A percentile compares a stretch with the other conserved stretches of the same genome.
Evolutionary conservation across 2,113 vertebrate genomes (phyloP).

Genomic region (Seriola rivoliana): DNA sequence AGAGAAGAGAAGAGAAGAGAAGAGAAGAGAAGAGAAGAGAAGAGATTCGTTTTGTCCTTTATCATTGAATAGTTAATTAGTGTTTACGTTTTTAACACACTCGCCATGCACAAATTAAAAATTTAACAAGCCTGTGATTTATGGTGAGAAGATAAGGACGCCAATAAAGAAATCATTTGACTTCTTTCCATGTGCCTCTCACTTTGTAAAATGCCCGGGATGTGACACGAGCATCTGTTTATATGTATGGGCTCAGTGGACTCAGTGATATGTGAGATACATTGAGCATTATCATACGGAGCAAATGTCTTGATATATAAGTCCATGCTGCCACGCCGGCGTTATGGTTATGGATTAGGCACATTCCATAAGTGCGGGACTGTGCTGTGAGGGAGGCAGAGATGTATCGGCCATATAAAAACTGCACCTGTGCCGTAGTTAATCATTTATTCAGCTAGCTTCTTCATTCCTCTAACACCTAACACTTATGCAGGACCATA

Average conservation of each 20-base stretch:
- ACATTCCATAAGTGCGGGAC: slow-evolving; percentile 72
- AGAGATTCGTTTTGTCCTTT: slow-evolving; percentile 45
- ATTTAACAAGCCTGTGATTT: slow-evolving; percentile 69
- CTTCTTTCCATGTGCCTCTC: slow-evolving; percentile 20
- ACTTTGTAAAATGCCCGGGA: slow-evolving; percentile 45
- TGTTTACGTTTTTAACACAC: slow-evolving; percentile 71
- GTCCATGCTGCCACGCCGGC: slow-evolving; percentile 56
- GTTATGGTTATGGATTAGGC: slow-evolving; percentile 83
- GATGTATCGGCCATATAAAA: slow-evolving; percentile 80
- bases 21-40: slow-evolving; percentile 16
- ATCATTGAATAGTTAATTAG: slow-evolving; percentile 67
- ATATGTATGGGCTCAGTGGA: slow-evolving; percentile 41
- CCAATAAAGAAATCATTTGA: slow-evolving; percentile 59
- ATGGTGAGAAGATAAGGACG: slow-evolving; percentile 51
- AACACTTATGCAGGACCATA: slow-evolving; percentile 48
- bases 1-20: slow-evolving; percentile 16
- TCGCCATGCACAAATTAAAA: slow-evolving; percentile 67
- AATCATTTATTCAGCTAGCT: slow-evolving; percentile 81
- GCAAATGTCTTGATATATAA: slow-evolving; percentile 71
- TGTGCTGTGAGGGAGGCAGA: slow-evolving; percentile 74
- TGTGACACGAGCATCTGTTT: slow-evolving; percentile 56
- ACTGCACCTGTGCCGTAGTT: slow-evolving; percentile 71
- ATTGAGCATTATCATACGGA: slow-evolving; percentile 74
- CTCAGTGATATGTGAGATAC: slow-evolving; percentile 63
- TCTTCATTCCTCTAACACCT: slow-evolving; percentile 70